phyloP scores from a whole-genome alignment of 2,797 vertebrate species.

The Hapalemur alaotrensis region DNA sequence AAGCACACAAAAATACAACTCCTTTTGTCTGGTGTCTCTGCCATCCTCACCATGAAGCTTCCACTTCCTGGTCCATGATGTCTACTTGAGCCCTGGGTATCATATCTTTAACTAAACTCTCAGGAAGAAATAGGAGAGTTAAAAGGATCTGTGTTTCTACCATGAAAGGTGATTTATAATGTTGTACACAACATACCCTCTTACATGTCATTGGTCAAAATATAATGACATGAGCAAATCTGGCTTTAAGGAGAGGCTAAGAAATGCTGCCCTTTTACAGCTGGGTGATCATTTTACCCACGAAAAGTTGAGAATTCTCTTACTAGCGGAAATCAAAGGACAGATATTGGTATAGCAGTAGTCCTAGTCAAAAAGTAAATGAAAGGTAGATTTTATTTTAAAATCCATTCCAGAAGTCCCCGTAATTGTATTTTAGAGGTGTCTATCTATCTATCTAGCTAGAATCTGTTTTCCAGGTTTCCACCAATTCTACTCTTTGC shows the following conservation, averaged over 20 bases:
- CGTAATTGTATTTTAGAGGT: not conserved
- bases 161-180: not conserved
- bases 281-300: not conserved
- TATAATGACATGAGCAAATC: not conserved
- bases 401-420: not conserved
- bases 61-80: not conserved
- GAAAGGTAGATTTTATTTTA: not conserved
- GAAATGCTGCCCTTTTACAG: not conserved
- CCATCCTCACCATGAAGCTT: not conserved
- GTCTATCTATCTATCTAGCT: not conserved
- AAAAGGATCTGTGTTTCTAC: not conserved
- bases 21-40: not conserved
- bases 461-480: not conserved
- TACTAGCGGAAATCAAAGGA: not conserved
- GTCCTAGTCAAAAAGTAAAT: not conserved
- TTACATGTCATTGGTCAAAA: not conserved
- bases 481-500: not conserved
- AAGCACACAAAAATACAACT: not conserved
- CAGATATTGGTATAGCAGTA: not conserved
- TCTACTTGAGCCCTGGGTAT: not conserved
- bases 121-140: not conserved
- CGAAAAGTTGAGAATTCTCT: not conserved
- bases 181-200: not conserved
- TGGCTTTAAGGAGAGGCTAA: not conserved
- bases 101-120: not conserved